A percentile compares a stretch with the other conserved stretches of the same genome.
These are phyloP conservation scores for Morpho helenor DNA, from an alignment of 2,888 invertebrate genomes.

Conservation along the genomic window DNA sequence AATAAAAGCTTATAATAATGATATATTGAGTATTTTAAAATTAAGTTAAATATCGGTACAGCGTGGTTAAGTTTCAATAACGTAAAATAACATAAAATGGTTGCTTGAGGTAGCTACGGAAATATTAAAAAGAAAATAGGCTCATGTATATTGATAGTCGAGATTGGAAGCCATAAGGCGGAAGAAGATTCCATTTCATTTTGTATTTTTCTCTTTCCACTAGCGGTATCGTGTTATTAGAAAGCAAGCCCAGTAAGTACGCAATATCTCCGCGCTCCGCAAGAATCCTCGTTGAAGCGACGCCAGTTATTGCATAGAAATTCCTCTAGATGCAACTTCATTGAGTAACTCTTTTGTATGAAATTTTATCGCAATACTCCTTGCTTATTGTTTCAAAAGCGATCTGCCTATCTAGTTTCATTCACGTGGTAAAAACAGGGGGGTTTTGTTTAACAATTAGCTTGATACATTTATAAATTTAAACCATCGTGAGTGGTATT, in stretches of 20 bases:
- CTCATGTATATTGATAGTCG: constrained; percentile 26
- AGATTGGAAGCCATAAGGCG: constrained; percentile 63
- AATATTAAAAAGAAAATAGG: constrained; percentile 13
- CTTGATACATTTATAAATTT: too few relatives aligned
- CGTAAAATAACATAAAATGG: too few relatives aligned
- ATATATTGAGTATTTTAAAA: too few relatives aligned
- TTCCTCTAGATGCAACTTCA: constrained; percentile 75
- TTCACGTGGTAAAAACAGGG: too few relatives aligned
- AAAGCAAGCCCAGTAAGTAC: constrained; percentile 70
- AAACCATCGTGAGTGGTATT: too few relatives aligned
- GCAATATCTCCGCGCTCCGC: constrained; percentile 63
- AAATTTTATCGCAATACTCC: constrained; percentile 58
- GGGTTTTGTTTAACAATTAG: too few relatives aligned
- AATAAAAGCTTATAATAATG: too few relatives aligned
- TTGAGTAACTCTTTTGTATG: constrained; percentile 71
- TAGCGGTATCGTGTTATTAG: constrained; percentile 74
- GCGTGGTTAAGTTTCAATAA: too few relatives aligned
- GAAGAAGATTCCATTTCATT: constrained; percentile 65
- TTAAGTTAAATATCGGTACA: too few relatives aligned
- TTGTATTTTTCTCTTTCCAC: constrained; percentile 63
- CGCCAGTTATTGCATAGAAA: constrained; percentile 76
- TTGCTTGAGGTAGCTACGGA: background rate
- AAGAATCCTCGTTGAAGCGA: constrained; percentile 58
- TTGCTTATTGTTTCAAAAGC: constrained; percentile 75
- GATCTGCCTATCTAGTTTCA: constrained; percentile 37